Evolutionary conservation across 2,797 vertebrate genomes (phyloP), one percentile per base, ranked within the genome.

Genomic region (Schizothorax lantsangensis): DNA sequence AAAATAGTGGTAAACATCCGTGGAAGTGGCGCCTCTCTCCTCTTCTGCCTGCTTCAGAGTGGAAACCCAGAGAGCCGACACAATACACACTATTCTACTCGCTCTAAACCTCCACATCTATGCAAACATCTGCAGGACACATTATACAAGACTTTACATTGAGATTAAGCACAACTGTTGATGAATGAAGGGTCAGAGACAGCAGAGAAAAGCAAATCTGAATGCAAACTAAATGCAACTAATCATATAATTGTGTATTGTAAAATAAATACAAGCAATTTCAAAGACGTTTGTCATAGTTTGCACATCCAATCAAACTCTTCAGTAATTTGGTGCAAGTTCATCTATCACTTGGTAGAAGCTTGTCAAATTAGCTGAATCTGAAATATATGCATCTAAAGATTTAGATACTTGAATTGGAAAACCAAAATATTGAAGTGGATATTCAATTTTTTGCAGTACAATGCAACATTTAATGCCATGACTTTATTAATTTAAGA

Each of bases 51-150:
- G 69, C 62, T 43, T 33, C 40, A 71, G 74, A 88, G 69, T 85
- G 66, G 77, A 83, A 92, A 87, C 89, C 87, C 92, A 94, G 91
- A 93, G 92, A 90, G 92, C 66, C 30, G 49, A 54, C 79, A 89
- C 90, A 91, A 93, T 91, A 93, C 91, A 90, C 83, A 82, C 72
- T 69, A 82, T 52, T 84, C 45, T 77, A 6, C 33, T 52, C 59
- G 2, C 83, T 66, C 30, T 15, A 17, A 83, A n/a, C 54, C 7
- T 73, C 11, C 17, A 62, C 43, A 66, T 84, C 59, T 26, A 68
- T 30, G 4, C 23, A 54, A 68, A 84, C 57, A 45, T 57, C 30
- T 59, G 66, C 49, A 54, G 66, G 38, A 59, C 57, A 72, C n/a
- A 43, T 79, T 66, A 64, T 23, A 69, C 45, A 59, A 72, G 59